phyloP scores from a whole-genome alignment of 2,113 vertebrate genomes.

The Orientallactaga bullata region DNA sequence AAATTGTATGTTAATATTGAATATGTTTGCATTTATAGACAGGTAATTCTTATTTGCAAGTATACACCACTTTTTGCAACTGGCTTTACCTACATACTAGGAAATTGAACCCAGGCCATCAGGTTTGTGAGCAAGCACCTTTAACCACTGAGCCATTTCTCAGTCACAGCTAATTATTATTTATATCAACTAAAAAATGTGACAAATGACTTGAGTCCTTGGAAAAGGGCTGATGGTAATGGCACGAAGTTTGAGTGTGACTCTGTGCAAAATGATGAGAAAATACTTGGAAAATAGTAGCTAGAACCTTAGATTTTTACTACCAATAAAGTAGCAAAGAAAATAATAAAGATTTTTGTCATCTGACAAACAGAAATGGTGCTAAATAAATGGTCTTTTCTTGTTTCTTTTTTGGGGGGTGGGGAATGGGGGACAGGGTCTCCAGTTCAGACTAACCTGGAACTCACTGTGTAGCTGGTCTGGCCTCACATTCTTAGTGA shows the following conservation, averaged over 20 bases:
- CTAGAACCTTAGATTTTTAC: slow-evolving; percentile 11
- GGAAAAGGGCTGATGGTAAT: background rate
- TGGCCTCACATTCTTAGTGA: too few species aligned
- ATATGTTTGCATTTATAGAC: background rate
- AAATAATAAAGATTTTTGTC: slow-evolving; percentile 13
- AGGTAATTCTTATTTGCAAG: background rate
- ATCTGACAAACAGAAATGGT: background rate
- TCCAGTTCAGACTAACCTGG: too few species aligned
- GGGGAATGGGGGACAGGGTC: too few species aligned
- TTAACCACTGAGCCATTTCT: too few species aligned
- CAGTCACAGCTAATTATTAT: background rate
- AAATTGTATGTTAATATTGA: slow-evolving; percentile 9
- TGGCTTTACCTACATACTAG: too few species aligned
- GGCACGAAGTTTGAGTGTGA: background rate
- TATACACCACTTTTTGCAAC: too few species aligned
- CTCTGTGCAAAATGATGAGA: background rate
- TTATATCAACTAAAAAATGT: background rate
- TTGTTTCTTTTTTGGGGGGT: too few species aligned
- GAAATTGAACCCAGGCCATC: too few species aligned
- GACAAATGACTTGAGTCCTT: slow-evolving; percentile 26
- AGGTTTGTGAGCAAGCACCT: too few species aligned
- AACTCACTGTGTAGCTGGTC: too few species aligned
- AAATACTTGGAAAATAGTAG: slow-evolving; percentile 37
- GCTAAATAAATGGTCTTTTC: background rate
- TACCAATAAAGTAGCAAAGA: background rate